Percentiles rank a stretch among this genome's conserved stretches.
Evolutionary conservation across 2,888 invertebrate genomes (phyloP).

Genomic region (Muschampia plurimacula): DNA sequence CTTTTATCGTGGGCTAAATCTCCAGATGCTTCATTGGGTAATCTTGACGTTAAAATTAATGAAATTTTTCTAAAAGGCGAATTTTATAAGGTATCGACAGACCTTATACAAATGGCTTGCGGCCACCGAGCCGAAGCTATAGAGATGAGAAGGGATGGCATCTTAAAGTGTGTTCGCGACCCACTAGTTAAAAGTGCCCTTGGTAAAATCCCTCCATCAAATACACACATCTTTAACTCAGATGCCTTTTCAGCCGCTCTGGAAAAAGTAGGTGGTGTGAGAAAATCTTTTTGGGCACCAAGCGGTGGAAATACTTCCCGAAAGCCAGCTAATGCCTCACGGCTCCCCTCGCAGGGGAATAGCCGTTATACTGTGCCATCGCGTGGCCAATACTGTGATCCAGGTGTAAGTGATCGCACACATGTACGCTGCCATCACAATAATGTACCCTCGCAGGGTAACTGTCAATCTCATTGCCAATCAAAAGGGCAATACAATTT

Average conservation of each 20-base stretch:
- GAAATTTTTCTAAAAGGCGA: constrained; percentile 19
- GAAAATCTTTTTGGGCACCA: constrained; percentile 12
- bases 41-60: constrained; percentile 4
- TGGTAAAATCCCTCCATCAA: constrained; percentile 21
- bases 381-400: not conserved
- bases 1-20: constrained; percentile 28
- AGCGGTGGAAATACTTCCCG: not conserved
- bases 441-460: constrained; percentile 21
- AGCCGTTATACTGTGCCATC: not conserved
- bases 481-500: not conserved
- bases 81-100: not conserved
- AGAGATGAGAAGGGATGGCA: constrained; percentile 18
- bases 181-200: constrained; percentile 11
- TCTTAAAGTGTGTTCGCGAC: constrained; percentile 8
- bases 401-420: not conserved
- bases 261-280: constrained; percentile 18
- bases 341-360: constrained; percentile 19
- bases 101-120: constrained; percentile 23
- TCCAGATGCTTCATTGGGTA: not conserved
- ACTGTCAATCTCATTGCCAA: not conserved
- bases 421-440: not conserved
- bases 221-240: constrained; percentile 7
- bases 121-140: constrained; percentile 25
- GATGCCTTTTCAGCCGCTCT: constrained; percentile 13
- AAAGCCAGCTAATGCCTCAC: not conserved